phyloP scores from a whole-genome alignment of 2,113 vertebrate genomes.

The Maccullochella peelii region DNA sequence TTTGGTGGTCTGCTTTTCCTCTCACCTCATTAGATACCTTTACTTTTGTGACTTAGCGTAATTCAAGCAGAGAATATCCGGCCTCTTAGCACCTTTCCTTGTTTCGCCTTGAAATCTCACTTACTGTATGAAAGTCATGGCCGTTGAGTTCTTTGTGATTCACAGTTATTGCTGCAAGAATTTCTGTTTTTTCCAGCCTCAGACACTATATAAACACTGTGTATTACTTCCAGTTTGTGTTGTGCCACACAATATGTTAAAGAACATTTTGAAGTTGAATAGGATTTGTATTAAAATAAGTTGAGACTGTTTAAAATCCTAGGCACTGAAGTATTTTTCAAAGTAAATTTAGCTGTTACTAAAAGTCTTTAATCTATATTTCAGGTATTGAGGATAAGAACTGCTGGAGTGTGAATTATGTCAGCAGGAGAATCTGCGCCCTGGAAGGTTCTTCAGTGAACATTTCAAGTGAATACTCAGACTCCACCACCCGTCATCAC shows the following conservation, averaged over 20 bases:
- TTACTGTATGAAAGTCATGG: too few relatives aligned
- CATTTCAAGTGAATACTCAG: constrained; percentile 8
- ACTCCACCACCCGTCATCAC: too few relatives aligned
- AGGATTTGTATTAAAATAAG: background rate
- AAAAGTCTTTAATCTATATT: background rate
- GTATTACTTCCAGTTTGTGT: too few relatives aligned
- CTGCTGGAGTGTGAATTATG: background rate
- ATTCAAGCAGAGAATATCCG: background rate
- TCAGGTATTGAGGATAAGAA: rapidly evolving
- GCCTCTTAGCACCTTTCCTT: too few relatives aligned
- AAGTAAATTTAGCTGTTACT: too few relatives aligned
- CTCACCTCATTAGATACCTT: background rate
- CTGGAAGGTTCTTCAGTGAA: constrained; percentile 38
- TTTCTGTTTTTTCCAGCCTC: background rate
- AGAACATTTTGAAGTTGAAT: background rate
- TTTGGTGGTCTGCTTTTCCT: background rate
- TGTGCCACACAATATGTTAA: too few relatives aligned
- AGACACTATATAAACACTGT: background rate
- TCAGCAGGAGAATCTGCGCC: constrained; percentile 41
- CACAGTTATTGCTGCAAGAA: background rate
- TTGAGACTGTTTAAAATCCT: background rate
- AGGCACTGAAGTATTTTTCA: background rate
- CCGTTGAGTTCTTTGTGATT: background rate
- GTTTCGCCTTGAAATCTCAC: too few relatives aligned
- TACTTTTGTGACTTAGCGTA: background rate